Evolutionary conservation across 2,113 vertebrate species (phyloP).

Genomic region (Nibea coibor): DNA sequence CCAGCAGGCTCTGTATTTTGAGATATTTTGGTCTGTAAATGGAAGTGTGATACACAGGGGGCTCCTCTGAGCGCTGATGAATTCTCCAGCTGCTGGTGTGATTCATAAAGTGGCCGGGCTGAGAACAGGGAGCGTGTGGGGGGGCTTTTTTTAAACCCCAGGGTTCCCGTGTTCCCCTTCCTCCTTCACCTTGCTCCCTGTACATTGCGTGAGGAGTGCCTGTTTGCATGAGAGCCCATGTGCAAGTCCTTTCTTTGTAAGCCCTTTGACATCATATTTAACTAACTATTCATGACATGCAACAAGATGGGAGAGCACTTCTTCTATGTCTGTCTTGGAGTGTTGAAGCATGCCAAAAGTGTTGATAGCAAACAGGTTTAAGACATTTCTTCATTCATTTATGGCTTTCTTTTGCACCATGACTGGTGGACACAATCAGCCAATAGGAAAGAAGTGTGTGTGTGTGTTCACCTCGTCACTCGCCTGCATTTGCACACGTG

Average conservation of each 20-base stretch:
- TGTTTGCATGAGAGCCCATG: constrained; percentile 19
- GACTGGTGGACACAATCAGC: no score
- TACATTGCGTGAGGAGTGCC: background rate
- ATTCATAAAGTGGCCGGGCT: constrained; percentile 51
- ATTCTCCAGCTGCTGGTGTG: constrained; percentile 63
- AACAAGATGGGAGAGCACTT: background rate
- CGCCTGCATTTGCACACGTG: no score
- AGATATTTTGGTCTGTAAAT: constrained; percentile 23
- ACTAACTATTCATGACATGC: background rate
- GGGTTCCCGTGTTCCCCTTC: constrained; percentile 27
- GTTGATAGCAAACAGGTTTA: background rate
- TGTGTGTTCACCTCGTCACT: no score
- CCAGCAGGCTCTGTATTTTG: constrained; percentile 4
- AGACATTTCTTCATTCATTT: no score
- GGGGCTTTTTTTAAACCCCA: constrained; percentile 12
- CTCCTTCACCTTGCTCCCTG: constrained; percentile 8
- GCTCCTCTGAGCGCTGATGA: constrained; percentile 42
- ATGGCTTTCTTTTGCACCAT: no score
- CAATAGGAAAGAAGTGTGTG: no score
- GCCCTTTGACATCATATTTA: constrained; percentile 22
- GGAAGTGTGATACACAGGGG: constrained; percentile 43
- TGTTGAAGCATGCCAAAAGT: background rate
- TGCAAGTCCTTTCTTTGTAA: constrained; percentile 24
- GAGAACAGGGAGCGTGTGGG: constrained; percentile 19
- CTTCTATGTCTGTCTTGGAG: background rate